These are phyloP conservation scores for Scolopax bukidnonensis DNA, from an alignment of 2,797 vertebrate species.

Conservation along the genomic window DNA sequence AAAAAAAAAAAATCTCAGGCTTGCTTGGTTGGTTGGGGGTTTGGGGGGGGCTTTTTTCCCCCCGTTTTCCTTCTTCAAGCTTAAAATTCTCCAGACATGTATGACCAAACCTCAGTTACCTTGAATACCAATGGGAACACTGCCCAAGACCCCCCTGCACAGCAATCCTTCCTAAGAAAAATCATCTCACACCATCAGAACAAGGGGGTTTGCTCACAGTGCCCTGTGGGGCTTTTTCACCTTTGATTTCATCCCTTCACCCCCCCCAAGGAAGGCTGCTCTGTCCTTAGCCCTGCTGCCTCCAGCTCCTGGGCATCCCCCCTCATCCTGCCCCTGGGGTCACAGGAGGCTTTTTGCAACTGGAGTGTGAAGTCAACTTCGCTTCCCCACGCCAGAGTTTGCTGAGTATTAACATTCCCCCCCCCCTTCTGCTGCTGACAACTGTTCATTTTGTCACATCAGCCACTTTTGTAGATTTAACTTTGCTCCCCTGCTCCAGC, in stretches of 20 bases:
- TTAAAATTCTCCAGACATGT: not conserved
- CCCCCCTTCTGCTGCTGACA: conserved; percentile 1
- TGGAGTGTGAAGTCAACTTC: not conserved
- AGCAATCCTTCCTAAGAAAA: not conserved
- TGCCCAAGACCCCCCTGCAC: not conserved
- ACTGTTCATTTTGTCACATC: conserved; percentile 62
- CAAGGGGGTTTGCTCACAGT: fast-evolving
- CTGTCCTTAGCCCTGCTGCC: not conserved
- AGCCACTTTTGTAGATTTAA: conserved; percentile 37
- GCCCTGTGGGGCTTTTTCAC: fast-evolving
- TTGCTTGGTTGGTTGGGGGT: too few species aligned
- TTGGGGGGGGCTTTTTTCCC: too few species aligned
- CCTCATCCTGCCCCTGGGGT: fast-evolving
- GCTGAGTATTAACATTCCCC: not conserved
- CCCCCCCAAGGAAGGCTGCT: not conserved
- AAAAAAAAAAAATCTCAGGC: too few species aligned
- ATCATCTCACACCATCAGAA: fast-evolving
- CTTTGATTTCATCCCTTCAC: not conserved
- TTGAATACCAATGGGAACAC: fast-evolving
- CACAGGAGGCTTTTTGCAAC: not conserved
- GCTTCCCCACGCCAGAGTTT: not conserved
- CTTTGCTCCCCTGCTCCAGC: conserved; percentile 46
- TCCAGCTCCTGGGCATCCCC: not conserved
- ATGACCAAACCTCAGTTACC: fast-evolving
- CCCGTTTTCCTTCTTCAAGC: not conserved